phyloP scores from a whole-genome alignment of 2,797 vertebrate species.

The Oreochromis mossambicus region DNA sequence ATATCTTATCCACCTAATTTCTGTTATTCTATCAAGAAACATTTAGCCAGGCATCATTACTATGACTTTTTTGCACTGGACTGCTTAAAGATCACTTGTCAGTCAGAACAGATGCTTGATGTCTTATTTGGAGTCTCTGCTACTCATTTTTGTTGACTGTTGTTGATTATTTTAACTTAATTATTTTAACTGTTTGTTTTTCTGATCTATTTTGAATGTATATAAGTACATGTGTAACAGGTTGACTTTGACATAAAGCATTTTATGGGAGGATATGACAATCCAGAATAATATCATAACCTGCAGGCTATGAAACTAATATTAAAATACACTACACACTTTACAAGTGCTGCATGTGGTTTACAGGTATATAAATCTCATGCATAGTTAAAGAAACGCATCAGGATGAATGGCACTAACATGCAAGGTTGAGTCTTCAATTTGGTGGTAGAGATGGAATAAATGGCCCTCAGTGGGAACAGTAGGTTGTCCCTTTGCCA shows the following conservation, averaged over 20 bases:
- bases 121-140: background rate
- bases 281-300: fast-evolving
- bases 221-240: background rate
- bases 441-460: slow-evolving; percentile 35
- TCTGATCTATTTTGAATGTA: background rate
- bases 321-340: background rate
- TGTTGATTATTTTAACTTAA: background rate
- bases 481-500: slow-evolving; percentile 52
- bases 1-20: background rate
- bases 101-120: background rate
- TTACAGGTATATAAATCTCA: background rate
- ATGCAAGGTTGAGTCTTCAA: slow-evolving; percentile 55
- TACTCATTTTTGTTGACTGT: background rate
- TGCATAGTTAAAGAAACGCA: background rate
- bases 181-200: background rate
- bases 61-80: background rate
- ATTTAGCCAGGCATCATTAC: background rate
- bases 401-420: slow-evolving; percentile 42
- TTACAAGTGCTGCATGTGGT: background rate
- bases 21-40: background rate
- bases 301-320: background rate
- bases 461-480: slow-evolving; percentile 47
- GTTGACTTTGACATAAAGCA: background rate
- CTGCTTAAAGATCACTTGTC: background rate
- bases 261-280: background rate